Percentiles rank a stretch among this genome's conserved stretches.
Conservation (phyloP, 2,113 vertebrate species). For the Procapra przewalskii region DNA sequence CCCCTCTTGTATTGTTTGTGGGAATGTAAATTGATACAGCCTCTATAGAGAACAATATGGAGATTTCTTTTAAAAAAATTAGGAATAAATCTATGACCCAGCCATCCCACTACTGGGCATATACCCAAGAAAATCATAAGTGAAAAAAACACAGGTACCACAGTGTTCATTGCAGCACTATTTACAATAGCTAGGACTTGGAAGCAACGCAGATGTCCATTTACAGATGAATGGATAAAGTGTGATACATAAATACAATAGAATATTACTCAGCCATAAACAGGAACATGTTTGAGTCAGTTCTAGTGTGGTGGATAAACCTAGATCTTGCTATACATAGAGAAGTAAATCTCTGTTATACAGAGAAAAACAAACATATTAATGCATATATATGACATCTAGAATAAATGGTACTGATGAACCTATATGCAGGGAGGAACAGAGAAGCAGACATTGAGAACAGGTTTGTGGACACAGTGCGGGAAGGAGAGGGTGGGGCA, state of each 20-base stretch:
- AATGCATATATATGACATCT: not conserved
- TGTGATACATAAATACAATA: not conserved
- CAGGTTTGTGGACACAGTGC: not conserved
- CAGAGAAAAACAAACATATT: not conserved
- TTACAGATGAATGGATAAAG: not conserved
- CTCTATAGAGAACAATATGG: not conserved
- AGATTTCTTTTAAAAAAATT: not conserved
- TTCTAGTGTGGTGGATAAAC: not conserved
- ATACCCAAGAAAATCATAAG: not conserved
- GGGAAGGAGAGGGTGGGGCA: not conserved
- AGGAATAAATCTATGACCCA: not conserved
- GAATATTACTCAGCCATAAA: not conserved
- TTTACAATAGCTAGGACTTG: not conserved
- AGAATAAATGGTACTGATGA: not conserved
- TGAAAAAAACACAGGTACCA: not conserved
- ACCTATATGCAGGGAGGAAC: not conserved
- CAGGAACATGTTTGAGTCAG: not conserved
- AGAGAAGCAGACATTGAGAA: not conserved
- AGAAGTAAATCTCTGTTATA: not conserved
- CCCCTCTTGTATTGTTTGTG: not conserved
- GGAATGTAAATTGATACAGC: not conserved
- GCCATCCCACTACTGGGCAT: not conserved
- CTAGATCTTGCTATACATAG: not conserved
- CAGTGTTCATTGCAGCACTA: not conserved
- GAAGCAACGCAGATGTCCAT: not conserved